Percentiles rank a stretch among this genome's conserved stretches.
These are phyloP conservation scores for Sycophila texana DNA, from an alignment of 2,888 invertebrate species.

Conservation along the genomic window DNA sequence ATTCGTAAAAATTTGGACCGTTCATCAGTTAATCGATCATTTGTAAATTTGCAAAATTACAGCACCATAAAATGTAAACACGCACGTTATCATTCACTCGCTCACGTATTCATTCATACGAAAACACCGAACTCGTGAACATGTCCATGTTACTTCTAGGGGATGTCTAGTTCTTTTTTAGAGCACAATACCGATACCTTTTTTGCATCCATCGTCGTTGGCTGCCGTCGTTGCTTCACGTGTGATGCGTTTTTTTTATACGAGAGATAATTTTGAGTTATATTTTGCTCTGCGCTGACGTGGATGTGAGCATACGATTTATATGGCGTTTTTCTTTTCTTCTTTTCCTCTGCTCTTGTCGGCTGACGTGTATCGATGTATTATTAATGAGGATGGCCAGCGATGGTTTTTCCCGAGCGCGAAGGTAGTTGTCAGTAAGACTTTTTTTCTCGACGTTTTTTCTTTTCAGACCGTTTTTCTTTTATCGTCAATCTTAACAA, in stretches of 20 bases:
- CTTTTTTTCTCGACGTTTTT: background rate
- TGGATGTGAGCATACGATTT: background rate
- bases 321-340: conserved; percentile 6
- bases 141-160: background rate
- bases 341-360: background rate
- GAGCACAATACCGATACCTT: background rate
- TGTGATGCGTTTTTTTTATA: background rate
- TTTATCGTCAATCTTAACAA: background rate
- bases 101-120: background rate
- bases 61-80: background rate
- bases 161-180: conserved; percentile 7
- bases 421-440: background rate
- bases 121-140: background rate
- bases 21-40: too few species aligned
- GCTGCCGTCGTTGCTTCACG: background rate
- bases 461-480: background rate
- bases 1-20: too few species aligned
- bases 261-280: conserved; percentile 8
- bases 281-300: background rate
- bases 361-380: conserved; percentile 22
- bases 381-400: conserved; percentile 21
- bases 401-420: background rate
- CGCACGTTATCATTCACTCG: background rate
- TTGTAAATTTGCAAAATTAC: background rate
- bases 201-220: conserved; percentile 1